A percentile compares a stretch with the other conserved stretches of the same genome.
These are phyloP conservation scores for Temnopleurus reevesii DNA, from an alignment of 53 echinoderm and acorn worm genomes.

Conservation along the genomic window DNA sequence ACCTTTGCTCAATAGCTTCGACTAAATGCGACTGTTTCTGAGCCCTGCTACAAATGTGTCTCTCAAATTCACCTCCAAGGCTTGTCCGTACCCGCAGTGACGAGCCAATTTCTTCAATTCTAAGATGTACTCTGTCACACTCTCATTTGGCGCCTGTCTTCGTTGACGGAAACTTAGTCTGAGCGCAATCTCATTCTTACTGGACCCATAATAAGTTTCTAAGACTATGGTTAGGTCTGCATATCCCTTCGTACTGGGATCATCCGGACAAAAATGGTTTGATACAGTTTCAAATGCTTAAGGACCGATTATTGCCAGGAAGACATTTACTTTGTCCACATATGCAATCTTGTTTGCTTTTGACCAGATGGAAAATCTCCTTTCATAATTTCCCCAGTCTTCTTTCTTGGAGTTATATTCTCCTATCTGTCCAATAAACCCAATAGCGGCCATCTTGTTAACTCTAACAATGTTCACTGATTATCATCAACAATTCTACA, in stretches of 20 bases:
- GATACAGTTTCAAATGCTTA: constrained; percentile 45
- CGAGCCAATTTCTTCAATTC: constrained; percentile 59
- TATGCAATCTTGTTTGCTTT: constrained; percentile 53
- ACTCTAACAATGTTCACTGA: no score
- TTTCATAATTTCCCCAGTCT: constrained; percentile 54
- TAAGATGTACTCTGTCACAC: constrained; percentile 42
- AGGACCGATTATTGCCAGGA: constrained; percentile 49
- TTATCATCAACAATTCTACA: no score
- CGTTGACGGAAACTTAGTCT: constrained; percentile 29
- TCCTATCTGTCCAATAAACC: constrained; percentile 46
- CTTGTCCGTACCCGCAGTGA: constrained; percentile 56
- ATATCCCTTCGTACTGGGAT: constrained; percentile 33
- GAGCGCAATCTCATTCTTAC: constrained; percentile 50
- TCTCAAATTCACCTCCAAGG: constrained; percentile 58
- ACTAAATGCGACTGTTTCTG: constrained; percentile 11
- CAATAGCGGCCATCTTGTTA: constrained; percentile 10
- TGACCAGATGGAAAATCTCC: constrained; percentile 32
- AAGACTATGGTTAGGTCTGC: constrained; percentile 6
- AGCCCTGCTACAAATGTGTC: constrained; percentile 58
- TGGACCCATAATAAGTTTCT: constrained; percentile 51
- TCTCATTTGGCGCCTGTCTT: constrained; percentile 22
- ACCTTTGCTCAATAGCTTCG: constrained; percentile 46
- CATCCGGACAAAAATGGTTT: constrained; percentile 37
- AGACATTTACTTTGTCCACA: constrained; percentile 54
- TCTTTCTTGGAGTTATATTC: constrained; percentile 32